These are phyloP conservation scores for Hylia prasina DNA, from an alignment of 2,113 vertebrate species.

Conservation along the genomic window DNA sequence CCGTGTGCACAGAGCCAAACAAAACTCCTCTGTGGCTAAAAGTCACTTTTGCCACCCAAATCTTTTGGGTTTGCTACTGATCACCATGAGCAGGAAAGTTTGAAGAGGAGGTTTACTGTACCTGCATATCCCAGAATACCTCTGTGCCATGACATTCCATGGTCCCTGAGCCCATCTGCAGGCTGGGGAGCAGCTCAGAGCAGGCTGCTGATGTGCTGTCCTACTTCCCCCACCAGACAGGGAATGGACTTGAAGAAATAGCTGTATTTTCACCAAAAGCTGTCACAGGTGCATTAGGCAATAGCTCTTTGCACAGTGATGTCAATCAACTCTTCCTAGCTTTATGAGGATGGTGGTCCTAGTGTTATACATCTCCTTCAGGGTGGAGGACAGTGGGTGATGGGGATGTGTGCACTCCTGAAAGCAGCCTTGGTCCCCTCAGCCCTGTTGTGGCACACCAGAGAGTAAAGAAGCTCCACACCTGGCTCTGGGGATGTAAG, in stretches of 20 bases:
- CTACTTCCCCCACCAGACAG: neutral
- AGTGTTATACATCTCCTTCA: neutral
- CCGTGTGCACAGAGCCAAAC: neutral
- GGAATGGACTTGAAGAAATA: neutral
- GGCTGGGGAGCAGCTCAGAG: neutral
- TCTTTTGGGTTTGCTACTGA: neutral
- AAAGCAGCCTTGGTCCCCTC: neutral
- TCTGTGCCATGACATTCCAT: neutral
- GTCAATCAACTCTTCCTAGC: neutral
- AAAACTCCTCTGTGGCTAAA: neutral
- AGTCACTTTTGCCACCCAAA: neutral
- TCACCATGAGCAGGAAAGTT: neutral
- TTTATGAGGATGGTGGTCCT: neutral
- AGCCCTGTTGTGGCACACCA: neutral
- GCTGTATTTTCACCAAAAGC: neutral
- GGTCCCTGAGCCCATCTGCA: fast-evolving
- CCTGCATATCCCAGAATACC: neutral
- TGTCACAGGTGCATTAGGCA: neutral
- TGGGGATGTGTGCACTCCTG: neutral
- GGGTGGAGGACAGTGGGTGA: neutral
- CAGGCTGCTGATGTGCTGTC: neutral
- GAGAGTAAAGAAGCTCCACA: neutral
- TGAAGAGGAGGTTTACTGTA: neutral
- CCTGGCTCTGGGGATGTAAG: neutral
- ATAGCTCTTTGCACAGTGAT: neutral